Percentiles rank a stretch among this genome's conserved stretches.
Evolutionary conservation across 1,140 invertebrate species (phyloP).

Genomic region (Halesus radiatus): DNA sequence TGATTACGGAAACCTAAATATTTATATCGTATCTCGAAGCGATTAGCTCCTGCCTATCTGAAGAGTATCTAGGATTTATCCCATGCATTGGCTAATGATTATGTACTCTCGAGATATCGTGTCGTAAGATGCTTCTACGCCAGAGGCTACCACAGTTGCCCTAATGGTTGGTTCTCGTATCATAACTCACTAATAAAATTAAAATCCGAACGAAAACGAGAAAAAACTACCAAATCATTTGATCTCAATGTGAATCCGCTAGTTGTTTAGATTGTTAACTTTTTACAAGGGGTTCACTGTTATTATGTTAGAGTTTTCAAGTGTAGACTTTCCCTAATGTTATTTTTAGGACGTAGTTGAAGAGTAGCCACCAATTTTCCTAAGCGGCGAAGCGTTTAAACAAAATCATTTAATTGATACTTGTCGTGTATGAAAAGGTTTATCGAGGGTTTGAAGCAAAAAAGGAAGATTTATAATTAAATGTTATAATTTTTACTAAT

Average conservation of each 20-base stretch:
- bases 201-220: neutral
- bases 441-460: conserved; percentile 33
- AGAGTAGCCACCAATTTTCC: conserved; percentile 40
- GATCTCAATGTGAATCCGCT: neutral
- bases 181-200: neutral
- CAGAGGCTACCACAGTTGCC: conserved; percentile 41
- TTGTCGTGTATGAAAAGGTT: conserved; percentile 55
- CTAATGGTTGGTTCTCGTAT: neutral
- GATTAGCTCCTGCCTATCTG: conserved; percentile 56
- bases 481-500: conserved; percentile 51
- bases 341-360: neutral
- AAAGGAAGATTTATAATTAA: conserved; percentile 53
- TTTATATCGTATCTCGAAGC: conserved; percentile 48
- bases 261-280: neutral
- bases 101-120: conserved; percentile 54
- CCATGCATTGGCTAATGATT: conserved; percentile 53
- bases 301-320: neutral
- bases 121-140: conserved; percentile 49
- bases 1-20: conserved; percentile 40
- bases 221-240: neutral
- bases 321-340: conserved; percentile 40
- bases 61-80: conserved; percentile 54
- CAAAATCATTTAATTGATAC: conserved; percentile 56
- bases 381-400: conserved; percentile 54
- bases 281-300: neutral